Percentiles rank a stretch among this genome's conserved stretches.
phyloP scores from a whole-genome alignment of 2,113 vertebrate genomes.

The Aldabrachelys gigantea region DNA sequence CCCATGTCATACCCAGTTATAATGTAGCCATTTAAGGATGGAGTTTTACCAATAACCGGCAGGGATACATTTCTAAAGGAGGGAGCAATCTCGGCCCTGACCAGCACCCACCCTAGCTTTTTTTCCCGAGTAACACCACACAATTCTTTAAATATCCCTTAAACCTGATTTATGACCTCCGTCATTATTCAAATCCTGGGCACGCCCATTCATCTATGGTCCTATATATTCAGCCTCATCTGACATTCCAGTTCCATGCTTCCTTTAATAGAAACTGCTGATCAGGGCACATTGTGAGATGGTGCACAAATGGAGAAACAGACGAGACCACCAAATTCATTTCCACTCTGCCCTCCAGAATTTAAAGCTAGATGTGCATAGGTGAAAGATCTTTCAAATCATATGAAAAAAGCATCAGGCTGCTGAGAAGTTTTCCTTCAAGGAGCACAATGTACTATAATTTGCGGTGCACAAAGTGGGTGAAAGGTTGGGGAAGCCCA shows the following conservation, averaged over 20 bases:
- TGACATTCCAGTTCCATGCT: background rate
- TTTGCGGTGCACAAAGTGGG: background rate
- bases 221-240: background rate
- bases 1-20: background rate
- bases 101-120: background rate
- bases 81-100: background rate
- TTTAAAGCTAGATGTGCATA: background rate
- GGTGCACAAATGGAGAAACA: background rate
- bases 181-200: background rate
- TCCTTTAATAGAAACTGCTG: background rate
- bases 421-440: background rate
- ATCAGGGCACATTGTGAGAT: background rate
- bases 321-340: background rate
- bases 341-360: background rate
- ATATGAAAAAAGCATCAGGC: background rate
- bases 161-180: background rate
- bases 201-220: background rate
- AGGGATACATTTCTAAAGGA: background rate
- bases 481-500: background rate
- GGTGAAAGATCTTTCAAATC: background rate
- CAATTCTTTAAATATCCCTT: background rate
- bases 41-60: background rate
- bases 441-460: background rate
- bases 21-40: background rate
- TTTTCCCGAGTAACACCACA: background rate